Evolutionary conservation across 2,113 vertebrate species (phyloP).

Genomic region (Circaetus cinerascens): DNA sequence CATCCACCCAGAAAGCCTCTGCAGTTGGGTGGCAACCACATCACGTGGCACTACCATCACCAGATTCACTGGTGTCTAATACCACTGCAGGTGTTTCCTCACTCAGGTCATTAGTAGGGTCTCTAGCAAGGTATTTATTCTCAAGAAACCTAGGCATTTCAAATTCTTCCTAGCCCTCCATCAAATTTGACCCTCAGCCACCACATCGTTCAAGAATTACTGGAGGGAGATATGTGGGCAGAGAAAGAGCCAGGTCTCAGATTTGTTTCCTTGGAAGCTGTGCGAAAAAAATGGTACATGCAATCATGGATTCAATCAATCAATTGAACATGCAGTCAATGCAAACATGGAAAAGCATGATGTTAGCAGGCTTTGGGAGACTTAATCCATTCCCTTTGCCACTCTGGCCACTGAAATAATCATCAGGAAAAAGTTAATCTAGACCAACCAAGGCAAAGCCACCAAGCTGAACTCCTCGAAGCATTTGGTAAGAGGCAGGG

Average conservation of each 20-base stretch:
- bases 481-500: neutral
- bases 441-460: neutral
- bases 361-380: neutral
- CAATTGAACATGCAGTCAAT: neutral
- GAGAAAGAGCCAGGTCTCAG: neutral
- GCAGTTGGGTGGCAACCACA: neutral
- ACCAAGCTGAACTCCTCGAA: neutral
- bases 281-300: neutral
- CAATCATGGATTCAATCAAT: neutral
- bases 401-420: neutral
- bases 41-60: neutral
- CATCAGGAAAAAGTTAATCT: neutral
- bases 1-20: neutral
- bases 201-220: neutral
- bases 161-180: neutral
- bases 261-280: neutral
- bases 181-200: neutral
- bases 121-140: neutral
- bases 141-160: neutral
- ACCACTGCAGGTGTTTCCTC: neutral
- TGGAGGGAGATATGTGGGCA: fast-evolving
- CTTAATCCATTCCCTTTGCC: neutral
- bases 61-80: neutral
- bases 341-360: neutral
- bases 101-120: neutral